Evolutionary conservation across 1,140 invertebrate genomes (phyloP).

Genomic region (Dendrolimus punctatus): DNA sequence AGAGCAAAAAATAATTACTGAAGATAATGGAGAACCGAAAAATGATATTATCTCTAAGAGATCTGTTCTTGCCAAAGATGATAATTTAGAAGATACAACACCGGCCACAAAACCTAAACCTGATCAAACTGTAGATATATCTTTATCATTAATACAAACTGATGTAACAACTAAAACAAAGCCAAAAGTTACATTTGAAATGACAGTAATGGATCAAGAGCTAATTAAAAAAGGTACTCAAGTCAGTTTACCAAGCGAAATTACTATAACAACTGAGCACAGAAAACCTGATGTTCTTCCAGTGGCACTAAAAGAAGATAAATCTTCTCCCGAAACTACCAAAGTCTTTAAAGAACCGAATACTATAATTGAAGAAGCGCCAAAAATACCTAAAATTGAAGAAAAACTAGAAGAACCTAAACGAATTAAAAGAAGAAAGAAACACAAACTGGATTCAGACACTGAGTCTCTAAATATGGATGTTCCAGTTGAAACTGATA

Average conservation of each 20-base stretch:
- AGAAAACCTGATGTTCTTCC: slow-evolving; percentile 6
- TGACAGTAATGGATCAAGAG: slow-evolving; percentile 37
- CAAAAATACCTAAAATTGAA: slow-evolving; percentile 12
- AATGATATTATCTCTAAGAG: no score
- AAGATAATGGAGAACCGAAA: no score
- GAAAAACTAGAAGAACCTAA: slow-evolving; percentile 28
- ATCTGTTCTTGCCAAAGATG: no score
- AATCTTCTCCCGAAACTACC: background rate
- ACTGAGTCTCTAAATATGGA: slow-evolving; percentile 30
- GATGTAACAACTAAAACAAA: slow-evolving; percentile 22
- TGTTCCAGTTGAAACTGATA: slow-evolving; percentile 33
- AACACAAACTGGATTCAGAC: slow-evolving; percentile 29
- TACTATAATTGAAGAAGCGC: slow-evolving; percentile 4
- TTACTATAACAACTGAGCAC: slow-evolving; percentile 36
- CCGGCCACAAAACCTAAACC: no score
- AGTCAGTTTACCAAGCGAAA: slow-evolving; percentile 35
- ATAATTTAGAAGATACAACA: no score
- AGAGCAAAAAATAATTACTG: no score
- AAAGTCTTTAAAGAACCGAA: background rate
- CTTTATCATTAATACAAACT: slow-evolving; percentile 41
- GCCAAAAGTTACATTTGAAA: slow-evolving; percentile 41
- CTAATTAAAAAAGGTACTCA: slow-evolving; percentile 51
- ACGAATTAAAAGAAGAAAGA: slow-evolving; percentile 37
- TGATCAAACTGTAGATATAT: slow-evolving; percentile 41
- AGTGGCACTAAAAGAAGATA: slow-evolving; percentile 12